Conservation (phyloP, 2,888 invertebrate genomes). For the Escarpia spicata region DNA sequence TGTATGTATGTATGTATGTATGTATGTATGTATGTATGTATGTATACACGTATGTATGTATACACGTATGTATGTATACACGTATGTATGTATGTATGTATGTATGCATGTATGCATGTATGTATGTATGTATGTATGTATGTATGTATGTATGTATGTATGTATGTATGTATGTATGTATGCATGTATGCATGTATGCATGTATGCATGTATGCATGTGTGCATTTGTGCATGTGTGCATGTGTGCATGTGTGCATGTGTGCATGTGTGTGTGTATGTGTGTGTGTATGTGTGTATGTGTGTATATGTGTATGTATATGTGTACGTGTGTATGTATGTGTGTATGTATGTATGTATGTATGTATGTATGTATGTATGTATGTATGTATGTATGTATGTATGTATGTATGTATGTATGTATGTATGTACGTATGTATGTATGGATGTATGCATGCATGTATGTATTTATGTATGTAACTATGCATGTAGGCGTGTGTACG, state of each 20-base stretch:
- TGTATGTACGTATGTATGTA: neutral
- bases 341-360: neutral
- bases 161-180: neutral
- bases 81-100: constrained; percentile 17
- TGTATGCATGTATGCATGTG: neutral
- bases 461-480: neutral
- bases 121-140: constrained; percentile 6
- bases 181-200: neutral
- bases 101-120: neutral
- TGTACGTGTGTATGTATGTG: neutral
- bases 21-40: constrained; percentile 8
- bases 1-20: neutral
- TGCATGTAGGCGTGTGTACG: neutral
- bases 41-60: neutral
- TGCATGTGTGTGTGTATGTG: neutral
- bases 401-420: neutral
- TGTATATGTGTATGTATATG: neutral
- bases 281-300: constrained; percentile 17
- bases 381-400: neutral
- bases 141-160: neutral
- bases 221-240: neutral
- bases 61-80: neutral
- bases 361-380: neutral
- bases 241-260: neutral
- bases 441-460: neutral